Evolutionary conservation across 2,113 vertebrate species (phyloP), one percentile per base, ranked within the genome.

Genomic region (Scomber japonicus): DNA sequence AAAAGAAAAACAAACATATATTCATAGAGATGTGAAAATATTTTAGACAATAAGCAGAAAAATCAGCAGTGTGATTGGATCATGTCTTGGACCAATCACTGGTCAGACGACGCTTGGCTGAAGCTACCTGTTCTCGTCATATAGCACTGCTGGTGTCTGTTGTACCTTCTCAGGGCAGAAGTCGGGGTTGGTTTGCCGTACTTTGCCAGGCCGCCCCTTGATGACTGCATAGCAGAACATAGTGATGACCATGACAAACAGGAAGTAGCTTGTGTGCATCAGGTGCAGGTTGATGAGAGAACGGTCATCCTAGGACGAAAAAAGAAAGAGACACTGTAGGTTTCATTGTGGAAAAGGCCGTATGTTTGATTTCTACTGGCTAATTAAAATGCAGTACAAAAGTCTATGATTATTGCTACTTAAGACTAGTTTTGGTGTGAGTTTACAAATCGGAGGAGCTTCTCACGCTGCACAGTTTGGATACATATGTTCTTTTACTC

Each of bases 211-310:
- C 81, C 98, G 96, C 73, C 98, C 98, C 83, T 97, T 98, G 85
- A 99, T 98, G 88, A 99, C 98, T 78, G 98, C 98, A 80, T 99
- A 99, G 95, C 98, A 99, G 95, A 99, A 99, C 96, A 99, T 97
- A 0, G 98, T 99, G 86, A 99, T 99, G 94, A 99, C 97, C 98
- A 99, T 99, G 93, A 99, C 98, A 48, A 99, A 99, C 71, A 99
- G 96, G 90, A 99, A 99, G 94, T 99, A 99, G 94, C 98, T 99
- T 84, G 98, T 99, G 85, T 99, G 98, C 98, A 99, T 99, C 90
- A 99, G 95, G 86, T 99, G 98, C 87, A 99, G 93, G 92, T 99
- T 99, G 94, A 99, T 99, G 75, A 99, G 96, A 2, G 98, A 99
- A 51, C 97, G 97, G 92, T 99, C 98, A 2, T 99, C 98, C 98